phyloP scores from a whole-genome alignment of 2,888 invertebrate species.

The Macroteleia sp. region DNA sequence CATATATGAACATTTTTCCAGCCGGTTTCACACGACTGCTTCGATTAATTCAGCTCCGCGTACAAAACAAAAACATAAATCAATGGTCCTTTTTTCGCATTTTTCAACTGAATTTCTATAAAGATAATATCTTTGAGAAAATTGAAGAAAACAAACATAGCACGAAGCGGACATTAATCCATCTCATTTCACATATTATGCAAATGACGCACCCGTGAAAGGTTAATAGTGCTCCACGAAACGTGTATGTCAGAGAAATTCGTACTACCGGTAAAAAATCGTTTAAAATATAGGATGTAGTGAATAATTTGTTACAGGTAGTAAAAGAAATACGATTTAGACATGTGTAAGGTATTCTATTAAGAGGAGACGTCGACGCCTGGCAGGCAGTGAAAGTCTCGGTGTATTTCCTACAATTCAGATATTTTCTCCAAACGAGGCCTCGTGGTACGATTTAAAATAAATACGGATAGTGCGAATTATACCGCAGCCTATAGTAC shows the following conservation, averaged over 20 bases:
- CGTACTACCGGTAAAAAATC: slow-evolving; percentile 42
- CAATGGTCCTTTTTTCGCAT: slow-evolving; percentile 30
- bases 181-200: slow-evolving; percentile 56
- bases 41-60: slow-evolving; percentile 34
- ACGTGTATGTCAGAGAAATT: slow-evolving; percentile 59
- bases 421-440: slow-evolving; percentile 47
- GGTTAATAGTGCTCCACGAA: slow-evolving; percentile 56
- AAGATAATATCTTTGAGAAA: slow-evolving; percentile 43
- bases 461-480: slow-evolving; percentile 63
- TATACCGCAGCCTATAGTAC: slow-evolving; percentile 54
- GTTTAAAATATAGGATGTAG: slow-evolving; percentile 57
- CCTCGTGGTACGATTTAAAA: slow-evolving; percentile 47
- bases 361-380: slow-evolving; percentile 64
- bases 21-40: slow-evolving; percentile 21
- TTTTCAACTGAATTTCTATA: slow-evolving; percentile 27
- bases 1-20: slow-evolving; percentile 41
- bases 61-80: slow-evolving; percentile 32
- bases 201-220: slow-evolving; percentile 56
- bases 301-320: slow-evolving; percentile 62
- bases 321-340: slow-evolving; percentile 56
- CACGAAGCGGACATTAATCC: slow-evolving; percentile 36
- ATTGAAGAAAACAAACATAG: slow-evolving; percentile 49
- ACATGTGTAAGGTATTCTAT: slow-evolving; percentile 56
- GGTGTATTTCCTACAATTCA: slow-evolving; percentile 60
- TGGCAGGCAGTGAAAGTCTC: slow-evolving; percentile 63